phyloP scores from a whole-genome alignment of 2,888 invertebrate genomes.

The Siphonodentalium dalli region DNA sequence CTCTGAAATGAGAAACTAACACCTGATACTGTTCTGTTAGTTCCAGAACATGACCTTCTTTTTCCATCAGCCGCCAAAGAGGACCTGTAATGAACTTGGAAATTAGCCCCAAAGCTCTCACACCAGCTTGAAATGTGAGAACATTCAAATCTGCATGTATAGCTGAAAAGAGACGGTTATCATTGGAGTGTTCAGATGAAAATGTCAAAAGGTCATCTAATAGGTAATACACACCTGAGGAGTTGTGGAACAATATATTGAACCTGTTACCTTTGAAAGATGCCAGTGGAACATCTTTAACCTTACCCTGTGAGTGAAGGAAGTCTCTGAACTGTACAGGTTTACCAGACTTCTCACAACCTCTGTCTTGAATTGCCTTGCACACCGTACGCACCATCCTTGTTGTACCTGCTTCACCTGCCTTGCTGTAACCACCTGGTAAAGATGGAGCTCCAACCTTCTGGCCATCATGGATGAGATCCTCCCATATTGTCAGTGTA shows the following conservation, averaged over 20 bases:
- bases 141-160: conserved; percentile 11
- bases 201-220: conserved; percentile 8
- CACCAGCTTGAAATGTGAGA: conserved; percentile 2
- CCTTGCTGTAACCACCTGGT: too few relatives aligned
- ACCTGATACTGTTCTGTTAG: conserved; percentile 2
- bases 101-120: conserved; percentile 15
- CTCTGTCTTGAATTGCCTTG: conserved; percentile 26
- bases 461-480: conserved; percentile 8
- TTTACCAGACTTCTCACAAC: conserved; percentile 23
- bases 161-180: conserved; percentile 8
- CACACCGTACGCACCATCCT: conserved; percentile 23
- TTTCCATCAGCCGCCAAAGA: conserved; percentile 17
- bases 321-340: conserved; percentile 21
- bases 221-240: conserved; percentile 15
- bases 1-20: neutral
- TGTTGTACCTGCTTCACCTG: conserved; percentile 13
- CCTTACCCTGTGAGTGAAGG: neutral
- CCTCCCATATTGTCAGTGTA: conserved; percentile 19
- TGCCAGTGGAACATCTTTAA: conserved; percentile 16
- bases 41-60: conserved; percentile 3
- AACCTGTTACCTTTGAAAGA: conserved; percentile 21
- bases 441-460: conserved; percentile 16
- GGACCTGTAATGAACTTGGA: conserved; percentile 13
- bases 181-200: conserved; percentile 5
- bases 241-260: conserved; percentile 22